Percentiles rank a stretch among this genome's conserved stretches.
Evolutionary conservation across 2,888 invertebrate genomes (phyloP).

Genomic region (Cloeon dipterum): DNA sequence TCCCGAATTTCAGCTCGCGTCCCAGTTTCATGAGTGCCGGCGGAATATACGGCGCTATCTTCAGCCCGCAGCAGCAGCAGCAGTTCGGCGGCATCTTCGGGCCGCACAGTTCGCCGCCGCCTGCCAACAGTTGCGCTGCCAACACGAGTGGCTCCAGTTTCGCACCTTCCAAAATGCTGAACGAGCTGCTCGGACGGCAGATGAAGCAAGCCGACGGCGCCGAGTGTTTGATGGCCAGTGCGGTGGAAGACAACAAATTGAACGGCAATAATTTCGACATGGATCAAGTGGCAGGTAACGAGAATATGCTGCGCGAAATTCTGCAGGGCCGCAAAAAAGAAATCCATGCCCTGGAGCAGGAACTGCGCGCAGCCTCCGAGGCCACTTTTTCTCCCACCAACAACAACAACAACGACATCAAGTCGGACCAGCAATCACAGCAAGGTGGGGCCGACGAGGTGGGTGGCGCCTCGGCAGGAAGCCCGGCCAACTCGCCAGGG

Average conservation of each 20-base stretch:
- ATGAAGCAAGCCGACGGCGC: conserved; percentile 35
- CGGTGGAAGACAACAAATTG: too few species aligned
- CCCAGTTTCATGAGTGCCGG: conserved; percentile 49
- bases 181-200: conserved; percentile 67
- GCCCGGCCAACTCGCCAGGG: conserved; percentile 23
- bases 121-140: background rate
- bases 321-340: conserved; percentile 73
- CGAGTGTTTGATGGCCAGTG: conserved; percentile 22
- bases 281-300: conserved; percentile 13
- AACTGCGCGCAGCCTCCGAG: conserved; percentile 23
- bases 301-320: conserved; percentile 70
- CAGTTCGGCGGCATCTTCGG: conserved; percentile 57
- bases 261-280: too few species aligned
- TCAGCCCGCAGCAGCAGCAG: conserved; percentile 34
- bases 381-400: conserved; percentile 22
- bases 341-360: conserved; percentile 45
- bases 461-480: conserved; percentile 16
- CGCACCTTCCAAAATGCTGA: conserved; percentile 66
- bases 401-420: conserved; percentile 27
- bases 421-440: conserved; percentile 4
- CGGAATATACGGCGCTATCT: conserved; percentile 70
- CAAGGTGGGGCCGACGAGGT: conserved; percentile 6
- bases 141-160: background rate
- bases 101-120: conserved; percentile 48
- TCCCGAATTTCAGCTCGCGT: conserved; percentile 51